These are phyloP conservation scores for Boleophthalmus pectinirostris DNA, from an alignment of 2,113 vertebrate species.

Conservation along the genomic window DNA sequence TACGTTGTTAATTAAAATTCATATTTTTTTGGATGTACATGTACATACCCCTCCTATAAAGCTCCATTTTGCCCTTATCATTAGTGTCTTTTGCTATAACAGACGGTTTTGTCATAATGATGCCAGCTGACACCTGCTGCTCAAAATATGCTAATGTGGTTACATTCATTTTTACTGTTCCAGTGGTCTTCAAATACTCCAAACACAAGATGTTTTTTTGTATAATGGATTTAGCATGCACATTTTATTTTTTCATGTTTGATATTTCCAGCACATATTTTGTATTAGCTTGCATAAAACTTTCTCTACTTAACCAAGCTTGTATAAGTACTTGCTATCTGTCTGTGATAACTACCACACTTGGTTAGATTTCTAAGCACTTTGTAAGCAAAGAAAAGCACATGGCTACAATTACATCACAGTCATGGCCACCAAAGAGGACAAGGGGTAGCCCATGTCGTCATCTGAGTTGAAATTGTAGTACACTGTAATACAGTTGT, in stretches of 20 bases:
- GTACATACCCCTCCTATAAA: not conserved
- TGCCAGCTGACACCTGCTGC: conserved; percentile 30
- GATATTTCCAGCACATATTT: conserved; percentile 6
- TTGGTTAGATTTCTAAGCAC: conserved; percentile 43
- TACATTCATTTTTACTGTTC: conserved; percentile 52
- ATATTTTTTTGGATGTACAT: conserved; percentile 27
- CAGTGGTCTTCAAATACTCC: conserved; percentile 51
- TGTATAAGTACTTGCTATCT: not conserved
- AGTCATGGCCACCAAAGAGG: conserved; percentile 47
- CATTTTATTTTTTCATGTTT: not conserved
- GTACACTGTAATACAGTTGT: conserved; percentile 41
- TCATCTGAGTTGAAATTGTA: conserved; percentile 40
- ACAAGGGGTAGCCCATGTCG: conserved; percentile 50
- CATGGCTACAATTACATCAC: conserved; percentile 61
- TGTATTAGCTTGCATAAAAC: not conserved
- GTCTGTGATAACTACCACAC: conserved; percentile 53
- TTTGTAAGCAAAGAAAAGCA: conserved; percentile 41
- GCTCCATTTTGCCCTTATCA: not conserved
- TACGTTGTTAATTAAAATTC: not conserved
- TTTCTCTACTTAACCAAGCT: not conserved
- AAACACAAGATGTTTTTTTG: conserved; percentile 27
- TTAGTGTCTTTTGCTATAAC: too few species aligned
- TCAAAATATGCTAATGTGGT: conserved; percentile 22
- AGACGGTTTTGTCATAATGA: conserved; percentile 16
- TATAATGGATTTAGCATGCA: not conserved